Evolutionary conservation across 2,113 vertebrate genomes (phyloP), one percentile per base, ranked within the genome.

Genomic region (Sylvilagus bachmani): DNA sequence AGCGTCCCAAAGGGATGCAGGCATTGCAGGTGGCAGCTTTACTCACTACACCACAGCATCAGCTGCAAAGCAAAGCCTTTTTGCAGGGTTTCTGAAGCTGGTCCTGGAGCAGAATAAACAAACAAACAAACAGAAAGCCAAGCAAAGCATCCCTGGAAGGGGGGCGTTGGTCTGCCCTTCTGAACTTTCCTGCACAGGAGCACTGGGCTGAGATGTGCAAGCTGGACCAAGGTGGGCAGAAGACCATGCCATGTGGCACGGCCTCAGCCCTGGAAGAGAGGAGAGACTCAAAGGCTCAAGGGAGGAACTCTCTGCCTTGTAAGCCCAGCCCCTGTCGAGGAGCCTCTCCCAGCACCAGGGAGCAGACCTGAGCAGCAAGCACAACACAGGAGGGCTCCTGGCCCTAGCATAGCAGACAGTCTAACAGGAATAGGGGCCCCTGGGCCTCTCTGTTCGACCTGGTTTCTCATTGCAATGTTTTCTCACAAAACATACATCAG

Each of bases 131-230:
- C 36, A 25, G 33, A 78, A 25, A 88, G 12, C 55, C 44, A 3
- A 66, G 29, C 36, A 77, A 77, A 33, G 61, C 13, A 24, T 25
- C 11, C 33, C 49, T 73, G 25, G 38, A 19, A 13, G 4, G 10
- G 44, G 25, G 19, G 3, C 1, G 0, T 10, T 31, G 8, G 36
- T 10, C 0, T 19, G 25, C 13, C 67, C 67, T 16, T 38, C 70
- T 4, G 2, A 31, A 11, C 21, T 77, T 83, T 31, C 19, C 55
- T 53, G 31, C n/a, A 6, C 22, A 12, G 5, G 38, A 49, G 90
- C 9, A 17, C 38, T 29, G 5, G 2, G 2, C 3, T 12, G 22
- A 38, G 19, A 61, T 19, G 29, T 27, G 24, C 11, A 8, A 12
- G 2, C n/a, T 16, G 14, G 62, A 29, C 17, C 61, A n/a, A 21